Evolutionary conservation across 2,888 invertebrate species (phyloP), one percentile per base, ranked within the genome.

Genomic region (Dynastes hyllus): DNA sequence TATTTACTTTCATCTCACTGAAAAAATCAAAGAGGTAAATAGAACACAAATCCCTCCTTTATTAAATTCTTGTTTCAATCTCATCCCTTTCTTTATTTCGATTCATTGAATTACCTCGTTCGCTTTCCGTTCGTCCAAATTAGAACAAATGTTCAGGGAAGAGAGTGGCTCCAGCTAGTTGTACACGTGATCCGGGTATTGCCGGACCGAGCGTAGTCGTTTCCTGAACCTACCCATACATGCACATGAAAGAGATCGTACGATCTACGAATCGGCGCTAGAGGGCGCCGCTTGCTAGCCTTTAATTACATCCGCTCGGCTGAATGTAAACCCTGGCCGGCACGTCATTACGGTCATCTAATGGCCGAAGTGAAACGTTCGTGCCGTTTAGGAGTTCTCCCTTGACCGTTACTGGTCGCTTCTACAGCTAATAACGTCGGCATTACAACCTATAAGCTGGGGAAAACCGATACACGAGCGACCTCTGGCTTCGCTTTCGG

Each of bases 361-460:
- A 77, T 77, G 77, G 67, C 45, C 77, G 65, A 58, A 51, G 37
- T 55, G 37, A 55, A 66, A 53, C 76, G 58, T 77, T 77, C 67
- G 53, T 78, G 58, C 40, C 37, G 50, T 73, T 78, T 29, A 55
- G 73, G 16, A 40, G 4, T 76, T 63, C 71, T 79, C 78, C 78
- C n/a, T 37, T 61, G 27, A 22, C 27, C 80, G 80, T 73, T 75
- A 9, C 2, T 78, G 80, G 77, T 67, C 77, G 77, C 75, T 81
- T 80, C 73, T 53, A 53, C 71, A 75, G 76, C 71, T 70, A 70
- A 70, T 70, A 70, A 29, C 55, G 16, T n/a, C 50, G 50, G 67
- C 67, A 45, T 69, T 61, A 45, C 27, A 8, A 61, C 11, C 29
- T 61, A 29, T 13, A 66, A 37, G 16, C 40, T n/a, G 11, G 40